Conservation (phyloP, 2,797 vertebrate species). For the Tokudaia tokunoshimensis region DNA sequence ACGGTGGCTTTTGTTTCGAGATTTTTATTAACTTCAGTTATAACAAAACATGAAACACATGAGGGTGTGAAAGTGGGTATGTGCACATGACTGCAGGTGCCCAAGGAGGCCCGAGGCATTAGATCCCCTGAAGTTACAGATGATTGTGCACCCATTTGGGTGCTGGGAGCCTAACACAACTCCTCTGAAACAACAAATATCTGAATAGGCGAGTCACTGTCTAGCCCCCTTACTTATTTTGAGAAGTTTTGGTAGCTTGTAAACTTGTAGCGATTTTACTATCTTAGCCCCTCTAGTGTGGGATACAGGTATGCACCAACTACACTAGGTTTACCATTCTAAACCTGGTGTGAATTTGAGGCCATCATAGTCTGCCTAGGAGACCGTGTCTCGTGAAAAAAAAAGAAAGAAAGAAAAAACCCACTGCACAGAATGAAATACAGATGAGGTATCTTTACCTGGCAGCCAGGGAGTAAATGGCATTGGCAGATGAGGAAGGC, state of each 20-base stretch:
- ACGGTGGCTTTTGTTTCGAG: not conserved
- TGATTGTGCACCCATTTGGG: not conserved
- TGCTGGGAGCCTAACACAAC: not conserved
- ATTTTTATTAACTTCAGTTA: not conserved
- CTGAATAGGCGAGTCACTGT: not conserved
- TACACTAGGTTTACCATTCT: not conserved
- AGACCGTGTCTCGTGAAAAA: not conserved
- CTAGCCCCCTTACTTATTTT: not conserved
- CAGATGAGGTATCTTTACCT: constrained; percentile 88
- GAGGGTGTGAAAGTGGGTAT: not conserved
- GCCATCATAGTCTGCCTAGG: not conserved
- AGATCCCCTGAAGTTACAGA: not conserved
- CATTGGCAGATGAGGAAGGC: constrained; percentile 94
- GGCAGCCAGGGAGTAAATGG: constrained; percentile 95
- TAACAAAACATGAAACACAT: not conserved
- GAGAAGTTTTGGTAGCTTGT: not conserved
- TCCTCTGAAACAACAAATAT: not conserved
- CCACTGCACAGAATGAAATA: not conserved
- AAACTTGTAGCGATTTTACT: not conserved
- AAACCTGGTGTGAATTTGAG: not conserved
- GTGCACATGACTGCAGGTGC: not conserved
- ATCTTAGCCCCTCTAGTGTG: not conserved
- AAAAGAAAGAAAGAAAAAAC: not conserved
- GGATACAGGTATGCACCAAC: not conserved
- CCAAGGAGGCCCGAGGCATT: not conserved